Evolutionary conservation across 2,888 invertebrate species (phyloP).

Genomic region (Caenorhabditis sinica): DNA sequence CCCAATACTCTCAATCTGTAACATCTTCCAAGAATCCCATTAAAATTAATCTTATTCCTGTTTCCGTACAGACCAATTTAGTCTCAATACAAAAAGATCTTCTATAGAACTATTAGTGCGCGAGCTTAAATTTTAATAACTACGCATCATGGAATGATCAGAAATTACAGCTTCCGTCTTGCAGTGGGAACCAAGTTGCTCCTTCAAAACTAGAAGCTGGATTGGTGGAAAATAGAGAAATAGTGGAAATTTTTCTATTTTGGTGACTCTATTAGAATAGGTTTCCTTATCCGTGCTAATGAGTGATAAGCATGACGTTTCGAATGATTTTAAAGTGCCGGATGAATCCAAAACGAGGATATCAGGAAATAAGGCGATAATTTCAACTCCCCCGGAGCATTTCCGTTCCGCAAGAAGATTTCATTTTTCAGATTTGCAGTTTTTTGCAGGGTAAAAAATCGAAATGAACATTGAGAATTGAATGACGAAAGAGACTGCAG

Average conservation of each 20-base stretch:
- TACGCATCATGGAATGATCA: constrained; percentile 31
- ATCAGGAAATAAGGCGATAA: constrained; percentile 15
- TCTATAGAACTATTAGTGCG: constrained; percentile 23
- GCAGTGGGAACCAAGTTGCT: background rate
- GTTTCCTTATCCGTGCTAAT: constrained; percentile 11
- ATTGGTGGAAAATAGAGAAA: background rate
- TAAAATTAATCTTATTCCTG: constrained; percentile 1
- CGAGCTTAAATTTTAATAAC: constrained; percentile 18
- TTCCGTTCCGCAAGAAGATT: constrained; percentile 43
- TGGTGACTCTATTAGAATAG: background rate
- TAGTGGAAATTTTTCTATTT: constrained; percentile 16
- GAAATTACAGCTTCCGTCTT: constrained; percentile 11
- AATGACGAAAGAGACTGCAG: constrained; percentile 15
- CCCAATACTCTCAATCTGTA: background rate
- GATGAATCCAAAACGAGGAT: constrained; percentile 28
- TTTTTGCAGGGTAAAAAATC: constrained; percentile 7
- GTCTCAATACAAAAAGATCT: background rate
- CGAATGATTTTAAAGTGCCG: constrained; percentile 38
- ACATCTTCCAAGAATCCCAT: too few relatives aligned
- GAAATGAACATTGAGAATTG: constrained; percentile 21
- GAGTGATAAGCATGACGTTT: constrained; percentile 28
- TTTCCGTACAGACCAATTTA: constrained; percentile 11
- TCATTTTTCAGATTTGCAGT: background rate
- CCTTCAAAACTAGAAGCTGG: background rate
- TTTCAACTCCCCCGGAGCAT: constrained; percentile 33